A percentile compares a stretch with the other conserved stretches of the same genome.
Conservation (phyloP, 2,113 vertebrate species). For the Ginglymostoma cirratum region DNA sequence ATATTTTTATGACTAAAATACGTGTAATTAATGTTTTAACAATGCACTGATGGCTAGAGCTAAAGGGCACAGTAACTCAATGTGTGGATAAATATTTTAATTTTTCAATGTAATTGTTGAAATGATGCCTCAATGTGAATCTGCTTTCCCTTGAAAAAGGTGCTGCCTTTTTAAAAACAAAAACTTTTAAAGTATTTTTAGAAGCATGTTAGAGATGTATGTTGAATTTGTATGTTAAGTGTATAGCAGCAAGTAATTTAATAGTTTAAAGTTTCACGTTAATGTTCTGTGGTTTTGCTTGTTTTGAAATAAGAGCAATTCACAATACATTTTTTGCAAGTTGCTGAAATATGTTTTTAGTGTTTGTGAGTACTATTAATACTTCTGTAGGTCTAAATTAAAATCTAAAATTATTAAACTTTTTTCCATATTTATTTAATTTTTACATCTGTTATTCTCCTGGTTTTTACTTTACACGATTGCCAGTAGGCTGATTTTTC, state of each 20-base stretch:
- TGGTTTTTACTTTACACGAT: neutral
- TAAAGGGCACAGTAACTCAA: neutral
- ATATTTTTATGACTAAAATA: neutral
- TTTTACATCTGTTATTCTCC: neutral
- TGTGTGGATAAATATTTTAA: neutral
- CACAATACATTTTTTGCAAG: neutral
- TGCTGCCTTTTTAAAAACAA: neutral
- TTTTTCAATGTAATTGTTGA: neutral
- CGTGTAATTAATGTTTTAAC: neutral
- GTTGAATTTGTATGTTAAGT: neutral
- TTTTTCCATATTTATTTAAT: neutral
- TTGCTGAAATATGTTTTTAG: neutral
- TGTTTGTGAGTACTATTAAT: neutral
- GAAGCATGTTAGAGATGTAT: neutral
- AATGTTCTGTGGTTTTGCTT: neutral
- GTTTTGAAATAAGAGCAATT: neutral
- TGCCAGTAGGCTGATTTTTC: neutral
- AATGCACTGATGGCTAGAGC: neutral
- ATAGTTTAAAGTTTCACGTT: neutral
- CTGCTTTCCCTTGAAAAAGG: neutral
- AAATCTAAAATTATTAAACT: neutral
- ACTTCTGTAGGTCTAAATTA: neutral
- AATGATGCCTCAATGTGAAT: neutral
- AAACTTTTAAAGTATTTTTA: neutral
- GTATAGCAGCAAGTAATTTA: neutral